Conservation (phyloP, 1,140 invertebrate species). For the Plutomurus gul region DNA sequence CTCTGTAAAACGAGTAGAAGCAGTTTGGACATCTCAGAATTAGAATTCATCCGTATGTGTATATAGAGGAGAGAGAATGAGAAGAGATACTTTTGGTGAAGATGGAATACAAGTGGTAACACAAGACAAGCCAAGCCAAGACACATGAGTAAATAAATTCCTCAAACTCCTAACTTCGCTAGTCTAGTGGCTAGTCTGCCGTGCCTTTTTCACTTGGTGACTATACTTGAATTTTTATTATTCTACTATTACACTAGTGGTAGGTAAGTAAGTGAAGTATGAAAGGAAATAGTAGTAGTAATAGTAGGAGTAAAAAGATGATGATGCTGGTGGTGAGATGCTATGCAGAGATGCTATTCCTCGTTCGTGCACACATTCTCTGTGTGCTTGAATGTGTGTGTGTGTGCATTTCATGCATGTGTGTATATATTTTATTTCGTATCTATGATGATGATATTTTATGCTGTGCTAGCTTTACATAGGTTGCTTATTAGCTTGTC, state of each 20-base stretch:
- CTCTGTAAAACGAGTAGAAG: neutral
- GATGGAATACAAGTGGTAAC: neutral
- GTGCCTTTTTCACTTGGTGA: neutral
- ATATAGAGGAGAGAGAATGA: neutral
- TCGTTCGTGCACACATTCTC: no score
- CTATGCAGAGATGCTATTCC: neutral
- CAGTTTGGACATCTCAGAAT: no score
- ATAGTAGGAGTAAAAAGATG: slow-evolving; percentile 3
- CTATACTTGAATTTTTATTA: neutral
- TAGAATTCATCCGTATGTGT: no score
- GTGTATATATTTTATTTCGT: neutral
- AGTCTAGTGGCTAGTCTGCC: neutral
- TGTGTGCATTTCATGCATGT: neutral
- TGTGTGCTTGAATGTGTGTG: neutral
- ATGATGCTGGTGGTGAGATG: neutral
- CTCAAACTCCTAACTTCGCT: neutral
- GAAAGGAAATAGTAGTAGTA: neutral
- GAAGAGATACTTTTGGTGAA: neutral
- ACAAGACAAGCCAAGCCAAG: neutral
- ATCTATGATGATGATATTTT: neutral
- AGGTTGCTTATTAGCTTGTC: slow-evolving; percentile 8
- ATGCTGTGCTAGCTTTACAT: neutral
- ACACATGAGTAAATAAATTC: neutral
- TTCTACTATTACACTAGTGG: neutral
- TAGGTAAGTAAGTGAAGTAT: neutral